Conservation (phyloP, 2,797 vertebrate genomes). For the Microctenopoma steveboyesi region DNA sequence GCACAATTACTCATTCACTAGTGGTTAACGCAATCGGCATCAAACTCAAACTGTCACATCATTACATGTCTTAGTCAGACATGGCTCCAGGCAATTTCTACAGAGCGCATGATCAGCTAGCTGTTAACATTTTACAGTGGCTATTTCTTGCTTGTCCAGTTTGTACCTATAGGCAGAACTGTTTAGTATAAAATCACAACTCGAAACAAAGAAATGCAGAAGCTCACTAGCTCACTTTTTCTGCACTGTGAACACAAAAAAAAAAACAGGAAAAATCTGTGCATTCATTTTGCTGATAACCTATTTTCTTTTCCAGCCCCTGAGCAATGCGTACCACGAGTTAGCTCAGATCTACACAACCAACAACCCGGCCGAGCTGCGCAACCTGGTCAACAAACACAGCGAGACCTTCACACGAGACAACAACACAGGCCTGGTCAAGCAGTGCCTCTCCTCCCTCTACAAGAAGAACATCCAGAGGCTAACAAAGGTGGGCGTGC, state of each 20-base stretch:
- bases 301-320: constrained; percentile 82
- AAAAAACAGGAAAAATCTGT: neutral
- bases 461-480: constrained; percentile 99
- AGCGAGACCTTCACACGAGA: constrained; percentile 93
- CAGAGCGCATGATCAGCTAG: neutral
- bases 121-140: no score
- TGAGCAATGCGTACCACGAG: constrained; percentile 99
- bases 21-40: no score
- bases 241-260: neutral
- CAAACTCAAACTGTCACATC: no score
- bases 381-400: constrained; percentile 94
- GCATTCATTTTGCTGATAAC: neutral
- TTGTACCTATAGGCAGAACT: no score
- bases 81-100: neutral
- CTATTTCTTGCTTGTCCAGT: no score
- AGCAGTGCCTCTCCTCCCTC: constrained; percentile 97
- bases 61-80: no score
- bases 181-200: no score
- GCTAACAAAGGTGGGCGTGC: constrained; percentile 92
- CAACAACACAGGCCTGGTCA: constrained; percentile 97
- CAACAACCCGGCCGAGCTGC: constrained; percentile 96
- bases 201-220: no score
- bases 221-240: no score
- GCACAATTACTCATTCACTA: no score
- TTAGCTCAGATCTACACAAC: constrained; percentile 96